phyloP scores from a whole-genome alignment of 2,113 vertebrate genomes.

The Alaudala cheleensis region DNA sequence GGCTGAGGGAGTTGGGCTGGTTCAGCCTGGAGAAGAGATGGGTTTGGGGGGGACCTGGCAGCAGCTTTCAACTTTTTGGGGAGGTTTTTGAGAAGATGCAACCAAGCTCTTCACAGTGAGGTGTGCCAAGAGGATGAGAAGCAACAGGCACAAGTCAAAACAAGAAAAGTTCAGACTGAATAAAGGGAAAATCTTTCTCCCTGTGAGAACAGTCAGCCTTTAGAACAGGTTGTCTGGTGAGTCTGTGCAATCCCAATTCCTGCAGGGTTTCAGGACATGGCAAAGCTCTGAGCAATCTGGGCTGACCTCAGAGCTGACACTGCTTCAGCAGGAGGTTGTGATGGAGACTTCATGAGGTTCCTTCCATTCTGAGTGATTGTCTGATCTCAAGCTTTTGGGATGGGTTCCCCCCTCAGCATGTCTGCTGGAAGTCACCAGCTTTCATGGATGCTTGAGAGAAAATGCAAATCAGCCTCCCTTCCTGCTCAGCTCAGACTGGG shows the following conservation, averaged over 20 bases:
- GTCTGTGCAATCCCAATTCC: neutral
- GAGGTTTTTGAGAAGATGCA: neutral
- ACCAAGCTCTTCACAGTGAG: neutral
- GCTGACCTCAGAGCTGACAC: neutral
- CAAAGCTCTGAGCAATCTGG: neutral
- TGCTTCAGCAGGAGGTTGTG: neutral
- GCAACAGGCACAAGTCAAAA: neutral
- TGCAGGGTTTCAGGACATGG: neutral
- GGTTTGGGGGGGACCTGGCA: neutral
- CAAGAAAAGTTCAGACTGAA: neutral
- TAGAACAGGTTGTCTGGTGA: neutral
- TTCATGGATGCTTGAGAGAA: neutral
- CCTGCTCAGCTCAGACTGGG: neutral
- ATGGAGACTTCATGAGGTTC: neutral
- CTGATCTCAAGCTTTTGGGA: neutral
- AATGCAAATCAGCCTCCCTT: neutral
- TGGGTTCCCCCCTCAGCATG: neutral
- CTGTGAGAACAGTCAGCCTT: neutral
- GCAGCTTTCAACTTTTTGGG: neutral
- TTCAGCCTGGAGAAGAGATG: neutral
- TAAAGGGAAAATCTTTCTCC: neutral
- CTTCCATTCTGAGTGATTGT: neutral
- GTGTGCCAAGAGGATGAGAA: neutral
- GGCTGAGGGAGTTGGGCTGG: neutral
- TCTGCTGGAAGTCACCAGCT: neutral